phyloP scores from a whole-genome alignment of 2,888 invertebrate genomes.

The Malacosoma neustria region DNA sequence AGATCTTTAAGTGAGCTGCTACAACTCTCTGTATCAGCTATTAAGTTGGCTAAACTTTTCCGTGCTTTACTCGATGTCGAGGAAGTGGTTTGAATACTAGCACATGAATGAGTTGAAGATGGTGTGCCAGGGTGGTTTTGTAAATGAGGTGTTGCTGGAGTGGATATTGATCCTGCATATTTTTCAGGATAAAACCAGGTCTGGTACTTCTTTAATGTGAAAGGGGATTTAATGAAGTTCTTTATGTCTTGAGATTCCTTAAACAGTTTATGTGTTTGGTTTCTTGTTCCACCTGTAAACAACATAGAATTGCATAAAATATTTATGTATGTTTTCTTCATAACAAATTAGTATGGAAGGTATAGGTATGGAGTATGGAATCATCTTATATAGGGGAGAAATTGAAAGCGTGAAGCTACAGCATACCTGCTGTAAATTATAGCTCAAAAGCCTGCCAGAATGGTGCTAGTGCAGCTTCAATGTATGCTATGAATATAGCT shows the following conservation, averaged over 20 bases:
- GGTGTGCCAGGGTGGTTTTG: conserved; percentile 58
- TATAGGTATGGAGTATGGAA: too few relatives aligned
- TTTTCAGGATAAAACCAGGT: conserved; percentile 45
- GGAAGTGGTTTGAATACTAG: conserved; percentile 52
- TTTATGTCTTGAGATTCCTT: conserved; percentile 52
- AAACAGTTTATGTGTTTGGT: conserved; percentile 38
- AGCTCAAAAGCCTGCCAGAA: too few relatives aligned
- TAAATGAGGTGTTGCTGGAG: conserved; percentile 55
- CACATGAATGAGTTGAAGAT: conserved; percentile 58
- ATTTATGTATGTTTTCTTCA: too few relatives aligned
- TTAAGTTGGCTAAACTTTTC: conserved; percentile 58
- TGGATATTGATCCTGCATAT: conserved; percentile 48
- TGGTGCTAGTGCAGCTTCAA: too few relatives aligned
- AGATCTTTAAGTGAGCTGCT: conserved; percentile 68
- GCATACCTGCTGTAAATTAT: too few relatives aligned
- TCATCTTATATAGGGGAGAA: too few relatives aligned
- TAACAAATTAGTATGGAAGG: too few relatives aligned
- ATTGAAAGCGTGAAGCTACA: too few relatives aligned
- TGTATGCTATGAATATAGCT: too few relatives aligned
- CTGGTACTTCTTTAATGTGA: conserved; percentile 62
- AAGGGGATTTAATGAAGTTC: conserved; percentile 64
- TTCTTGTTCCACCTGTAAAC: conserved; percentile 43
- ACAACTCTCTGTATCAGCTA: conserved; percentile 67
- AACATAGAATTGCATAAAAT: not conserved
- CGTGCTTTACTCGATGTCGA: conserved; percentile 61